Evolutionary conservation across 2,113 vertebrate genomes (phyloP).

Genomic region (Mormoops blainvillei): DNA sequence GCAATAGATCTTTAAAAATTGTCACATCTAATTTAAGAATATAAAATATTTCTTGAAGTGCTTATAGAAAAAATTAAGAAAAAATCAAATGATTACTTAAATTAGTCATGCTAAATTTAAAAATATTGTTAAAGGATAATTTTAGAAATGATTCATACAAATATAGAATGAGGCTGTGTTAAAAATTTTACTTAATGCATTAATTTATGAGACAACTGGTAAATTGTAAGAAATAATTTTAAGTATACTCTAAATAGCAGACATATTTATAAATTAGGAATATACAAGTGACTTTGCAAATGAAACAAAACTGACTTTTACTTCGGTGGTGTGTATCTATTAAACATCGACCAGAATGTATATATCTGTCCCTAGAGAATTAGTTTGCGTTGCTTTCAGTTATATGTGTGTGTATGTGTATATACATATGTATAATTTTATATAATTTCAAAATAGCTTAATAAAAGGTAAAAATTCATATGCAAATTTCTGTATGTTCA

Average conservation of each 20-base stretch:
- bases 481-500: not conserved
- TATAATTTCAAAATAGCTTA: not conserved
- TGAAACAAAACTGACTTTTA: not conserved
- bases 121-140: not conserved
- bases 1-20: not conserved
- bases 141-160: not conserved
- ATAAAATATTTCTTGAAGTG: not conserved
- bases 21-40: not conserved
- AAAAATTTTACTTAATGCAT: not conserved
- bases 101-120: not conserved
- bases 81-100: not conserved
- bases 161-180: not conserved
- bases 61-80: not conserved
- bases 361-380: not conserved
- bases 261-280: not conserved
- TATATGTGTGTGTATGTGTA: too few species aligned
- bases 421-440: too few species aligned
- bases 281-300: not conserved
- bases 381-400: not conserved
- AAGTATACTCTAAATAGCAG: not conserved
- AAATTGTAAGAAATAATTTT: not conserved
- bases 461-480: not conserved
- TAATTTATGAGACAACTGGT: not conserved
- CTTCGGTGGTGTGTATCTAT: not conserved
- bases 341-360: not conserved